These are phyloP conservation scores for Gnatocerus cornutus DNA, from an alignment of 2,888 invertebrate genomes.

Conservation along the genomic window DNA sequence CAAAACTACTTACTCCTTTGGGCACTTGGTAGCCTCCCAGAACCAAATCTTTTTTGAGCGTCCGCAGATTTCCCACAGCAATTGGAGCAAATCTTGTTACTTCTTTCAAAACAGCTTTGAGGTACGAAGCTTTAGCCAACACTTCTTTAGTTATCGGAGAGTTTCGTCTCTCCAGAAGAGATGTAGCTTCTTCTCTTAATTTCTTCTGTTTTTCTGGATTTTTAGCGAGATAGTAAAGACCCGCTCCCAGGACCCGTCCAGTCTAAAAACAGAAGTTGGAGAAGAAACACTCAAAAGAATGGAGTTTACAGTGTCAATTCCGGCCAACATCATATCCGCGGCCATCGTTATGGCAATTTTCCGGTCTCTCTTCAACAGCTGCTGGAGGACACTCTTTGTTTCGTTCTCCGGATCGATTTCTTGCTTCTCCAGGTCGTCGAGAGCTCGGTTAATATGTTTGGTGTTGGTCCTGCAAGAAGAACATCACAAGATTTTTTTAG, in stretches of 20 bases:
- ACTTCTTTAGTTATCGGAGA: conserved; percentile 66
- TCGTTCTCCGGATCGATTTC: conserved; percentile 68
- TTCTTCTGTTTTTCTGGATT: conserved; percentile 69
- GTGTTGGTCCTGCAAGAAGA: conserved; percentile 53
- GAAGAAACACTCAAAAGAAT: neutral
- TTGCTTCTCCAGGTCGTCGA: conserved; percentile 58
- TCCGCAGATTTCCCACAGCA: conserved; percentile 58
- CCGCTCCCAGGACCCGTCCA: conserved; percentile 69
- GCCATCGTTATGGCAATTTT: conserved; percentile 79
- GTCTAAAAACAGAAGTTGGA: conserved; percentile 69
- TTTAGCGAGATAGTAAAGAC: conserved; percentile 70
- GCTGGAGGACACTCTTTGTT: conserved; percentile 77
- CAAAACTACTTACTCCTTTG: conserved; percentile 62
- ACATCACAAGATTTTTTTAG: neutral
- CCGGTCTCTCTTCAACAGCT: conserved; percentile 76
- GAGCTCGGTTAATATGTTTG: conserved; percentile 60
- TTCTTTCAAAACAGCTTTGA: conserved; percentile 80
- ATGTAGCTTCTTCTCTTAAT: conserved; percentile 68
- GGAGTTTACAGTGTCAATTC: neutral
- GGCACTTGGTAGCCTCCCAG: conserved; percentile 68
- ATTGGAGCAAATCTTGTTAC: conserved; percentile 70
- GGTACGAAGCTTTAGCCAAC: conserved; percentile 70
- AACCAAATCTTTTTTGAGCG: conserved; percentile 63
- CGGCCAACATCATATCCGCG: conserved; percentile 81
- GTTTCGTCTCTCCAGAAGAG: conserved; percentile 60